phyloP scores from a whole-genome alignment of 2,888 invertebrate genomes.

The Tinea semifulvella region DNA sequence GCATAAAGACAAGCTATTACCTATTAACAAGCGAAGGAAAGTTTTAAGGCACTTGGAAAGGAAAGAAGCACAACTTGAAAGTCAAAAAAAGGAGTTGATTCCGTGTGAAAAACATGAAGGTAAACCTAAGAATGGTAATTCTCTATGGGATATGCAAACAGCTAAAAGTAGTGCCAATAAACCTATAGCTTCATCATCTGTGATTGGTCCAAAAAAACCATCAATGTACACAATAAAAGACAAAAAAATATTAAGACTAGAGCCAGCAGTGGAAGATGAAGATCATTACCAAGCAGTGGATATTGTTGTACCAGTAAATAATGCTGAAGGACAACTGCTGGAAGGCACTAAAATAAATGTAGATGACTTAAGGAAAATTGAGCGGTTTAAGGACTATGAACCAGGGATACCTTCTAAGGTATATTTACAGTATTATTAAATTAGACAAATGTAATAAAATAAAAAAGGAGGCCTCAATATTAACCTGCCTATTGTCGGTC shows the following conservation, averaged over 20 bases:
- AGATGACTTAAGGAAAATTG: slow-evolving; percentile 61
- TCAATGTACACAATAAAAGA: slow-evolving; percentile 61
- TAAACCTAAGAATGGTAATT: slow-evolving; percentile 1
- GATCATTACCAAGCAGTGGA: slow-evolving; percentile 39
- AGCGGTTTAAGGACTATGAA: slow-evolving; percentile 61
- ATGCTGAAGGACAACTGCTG: slow-evolving; percentile 41
- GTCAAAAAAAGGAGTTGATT: slow-evolving; percentile 29
- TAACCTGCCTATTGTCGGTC: too few species aligned
- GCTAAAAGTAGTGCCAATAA: neutral
- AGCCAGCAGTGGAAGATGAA: slow-evolving; percentile 26
- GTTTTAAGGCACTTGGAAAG: slow-evolving; percentile 52
- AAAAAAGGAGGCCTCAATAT: neutral
- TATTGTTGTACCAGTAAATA: slow-evolving; percentile 42
- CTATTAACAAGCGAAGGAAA: slow-evolving; percentile 52
- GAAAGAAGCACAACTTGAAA: slow-evolving; percentile 38
- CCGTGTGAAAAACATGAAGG: neutral
- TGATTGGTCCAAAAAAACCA: slow-evolving; percentile 39
- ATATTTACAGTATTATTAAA: slow-evolving; percentile 11
- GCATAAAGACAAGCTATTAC: slow-evolving; percentile 39
- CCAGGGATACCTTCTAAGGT: slow-evolving; percentile 63
- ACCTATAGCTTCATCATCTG: slow-evolving; percentile 15
- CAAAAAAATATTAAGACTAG: slow-evolving; percentile 54
- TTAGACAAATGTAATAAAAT: neutral
- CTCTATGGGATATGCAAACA: slow-evolving; percentile 49
- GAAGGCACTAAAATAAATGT: slow-evolving; percentile 57